Conservation (phyloP, 2,113 vertebrate genomes). For the Amblyopsis rosae region DNA sequence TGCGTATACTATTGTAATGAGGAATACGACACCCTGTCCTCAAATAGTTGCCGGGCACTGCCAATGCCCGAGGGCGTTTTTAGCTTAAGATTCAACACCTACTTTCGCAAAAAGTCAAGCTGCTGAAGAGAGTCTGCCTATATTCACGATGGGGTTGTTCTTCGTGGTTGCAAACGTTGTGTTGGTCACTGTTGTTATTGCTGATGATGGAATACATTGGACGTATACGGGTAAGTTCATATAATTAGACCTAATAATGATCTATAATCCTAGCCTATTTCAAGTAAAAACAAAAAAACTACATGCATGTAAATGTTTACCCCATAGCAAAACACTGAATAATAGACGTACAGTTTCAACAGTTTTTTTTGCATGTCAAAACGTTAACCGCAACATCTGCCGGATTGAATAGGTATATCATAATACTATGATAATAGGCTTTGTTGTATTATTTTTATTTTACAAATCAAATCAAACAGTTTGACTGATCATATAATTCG, state of each 20-base stretch:
- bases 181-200: conserved; percentile 37
- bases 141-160: conserved; percentile 59
- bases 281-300: too few relatives aligned
- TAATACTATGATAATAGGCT: too few relatives aligned
- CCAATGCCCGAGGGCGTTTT: conserved; percentile 52
- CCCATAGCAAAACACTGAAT: background rate
- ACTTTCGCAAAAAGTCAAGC: conserved; percentile 35
- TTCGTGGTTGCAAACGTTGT: conserved; percentile 39
- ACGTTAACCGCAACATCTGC: too few relatives aligned
- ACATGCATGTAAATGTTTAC: background rate
- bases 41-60: conserved; percentile 13
- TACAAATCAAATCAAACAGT: background rate
- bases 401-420: too few relatives aligned
- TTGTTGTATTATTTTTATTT: background rate
- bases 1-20: too few relatives aligned
- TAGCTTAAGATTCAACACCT: conserved; percentile 46
- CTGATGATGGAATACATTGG: conserved; percentile 72
- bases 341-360: too few relatives aligned
- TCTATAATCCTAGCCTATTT: background rate
- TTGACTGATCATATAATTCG: background rate
- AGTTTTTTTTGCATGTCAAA: too few relatives aligned
- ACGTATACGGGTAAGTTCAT: conserved; percentile 72
- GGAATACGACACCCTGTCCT: background rate
- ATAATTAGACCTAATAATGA: background rate
- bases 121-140: conserved; percentile 8